Evolutionary conservation across 2,113 vertebrate genomes (phyloP).

Genomic region (Protobothrops mucrosquamatus): DNA sequence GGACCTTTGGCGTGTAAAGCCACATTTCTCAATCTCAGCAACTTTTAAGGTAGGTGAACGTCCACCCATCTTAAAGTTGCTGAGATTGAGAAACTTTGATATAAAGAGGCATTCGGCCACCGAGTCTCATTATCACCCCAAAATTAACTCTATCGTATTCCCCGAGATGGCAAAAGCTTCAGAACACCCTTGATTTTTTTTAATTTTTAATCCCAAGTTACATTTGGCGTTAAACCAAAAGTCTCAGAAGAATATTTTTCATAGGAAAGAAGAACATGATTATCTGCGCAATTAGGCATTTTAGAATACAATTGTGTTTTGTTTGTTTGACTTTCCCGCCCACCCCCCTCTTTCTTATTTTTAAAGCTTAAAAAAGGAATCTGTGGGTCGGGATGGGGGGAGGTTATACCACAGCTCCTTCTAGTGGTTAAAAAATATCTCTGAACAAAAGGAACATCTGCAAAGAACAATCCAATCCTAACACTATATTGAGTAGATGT

Average conservation of each 20-base stretch:
- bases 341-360: background rate
- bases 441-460: background rate
- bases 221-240: background rate
- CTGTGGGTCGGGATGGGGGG: background rate
- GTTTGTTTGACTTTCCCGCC: slow-evolving; percentile 6
- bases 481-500: background rate
- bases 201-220: background rate
- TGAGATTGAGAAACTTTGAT: background rate
- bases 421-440: slow-evolving; percentile 47
- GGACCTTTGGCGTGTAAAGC: background rate
- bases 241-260: background rate
- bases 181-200: background rate
- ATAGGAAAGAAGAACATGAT: background rate
- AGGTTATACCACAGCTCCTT: slow-evolving; percentile 63
- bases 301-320: slow-evolving; percentile 2
- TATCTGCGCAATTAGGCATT: slow-evolving; percentile 26
- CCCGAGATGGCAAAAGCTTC: background rate
- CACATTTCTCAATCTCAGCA: background rate
- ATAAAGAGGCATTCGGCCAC: background rate
- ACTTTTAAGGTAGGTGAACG: background rate
- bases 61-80: background rate
- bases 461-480: background rate
- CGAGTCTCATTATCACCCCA: too few relatives aligned
- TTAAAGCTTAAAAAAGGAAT: background rate
- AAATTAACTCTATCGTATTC: background rate